phyloP scores from a whole-genome alignment of 2,797 vertebrate species.

The Acomys russatus region DNA sequence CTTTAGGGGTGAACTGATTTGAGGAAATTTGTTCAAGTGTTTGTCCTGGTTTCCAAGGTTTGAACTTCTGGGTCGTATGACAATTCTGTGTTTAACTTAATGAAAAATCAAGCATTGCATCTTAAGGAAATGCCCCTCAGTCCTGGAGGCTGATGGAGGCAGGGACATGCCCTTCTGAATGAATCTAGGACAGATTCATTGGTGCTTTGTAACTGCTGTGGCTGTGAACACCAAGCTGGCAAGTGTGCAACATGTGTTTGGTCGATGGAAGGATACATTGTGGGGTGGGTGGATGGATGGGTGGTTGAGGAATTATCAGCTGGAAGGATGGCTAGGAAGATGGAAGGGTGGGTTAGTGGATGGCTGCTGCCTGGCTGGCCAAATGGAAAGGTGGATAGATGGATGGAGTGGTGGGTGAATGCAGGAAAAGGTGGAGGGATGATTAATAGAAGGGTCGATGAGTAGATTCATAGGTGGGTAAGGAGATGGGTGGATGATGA shows the following conservation, averaged over 20 bases:
- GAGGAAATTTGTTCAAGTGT: not conserved
- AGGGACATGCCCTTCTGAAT: not conserved
- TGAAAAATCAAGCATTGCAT: not conserved
- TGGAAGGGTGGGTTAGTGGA: rapidly evolving
- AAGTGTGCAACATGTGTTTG: not conserved
- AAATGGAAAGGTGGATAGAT: rapidly evolving
- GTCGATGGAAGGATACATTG: not conserved
- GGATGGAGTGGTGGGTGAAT: rapidly evolving
- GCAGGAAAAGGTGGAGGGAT: rapidly evolving
- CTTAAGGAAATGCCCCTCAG: not conserved
- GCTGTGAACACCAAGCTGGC: not conserved
- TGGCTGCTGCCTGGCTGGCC: rapidly evolving
- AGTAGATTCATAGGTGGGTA: not conserved
- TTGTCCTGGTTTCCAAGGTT: not conserved
- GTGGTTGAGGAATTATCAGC: not conserved
- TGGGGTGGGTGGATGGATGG: rapidly evolving
- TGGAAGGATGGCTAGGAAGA: rapidly evolving
- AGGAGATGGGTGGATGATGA: not conserved
- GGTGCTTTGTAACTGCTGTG: not conserved
- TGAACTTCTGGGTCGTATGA: not conserved
- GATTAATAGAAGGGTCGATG: not conserved
- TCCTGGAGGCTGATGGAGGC: not conserved
- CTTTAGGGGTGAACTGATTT: not conserved
- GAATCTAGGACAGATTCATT: not conserved
- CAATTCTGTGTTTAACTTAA: not conserved